Base-by-base conservation (phyloP, 2,888 invertebrate genomes). In the Drosophila macrothrix region DNA sequence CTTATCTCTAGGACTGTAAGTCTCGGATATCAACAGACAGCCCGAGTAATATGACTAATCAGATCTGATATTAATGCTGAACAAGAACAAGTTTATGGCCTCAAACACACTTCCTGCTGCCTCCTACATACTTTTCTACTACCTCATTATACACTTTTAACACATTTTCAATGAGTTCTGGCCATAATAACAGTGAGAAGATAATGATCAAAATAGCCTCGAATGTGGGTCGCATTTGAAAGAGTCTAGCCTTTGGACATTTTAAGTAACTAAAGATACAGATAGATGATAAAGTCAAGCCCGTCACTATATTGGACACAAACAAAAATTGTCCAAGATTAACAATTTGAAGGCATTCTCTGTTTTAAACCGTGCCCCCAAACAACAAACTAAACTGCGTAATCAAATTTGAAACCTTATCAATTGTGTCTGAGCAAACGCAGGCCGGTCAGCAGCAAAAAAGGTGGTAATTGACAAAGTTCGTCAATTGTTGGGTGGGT, bases 381-480 rank as follows among this genome's bases (percentile, higher is more conserved):
- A 31, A 53, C n/a, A 33, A 33, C 16, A 29, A 28, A 37, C 2
- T n/a, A 19, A n/a, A 14, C 25, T 39, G 14, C n/a, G 28, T n/a
- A 37, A 55, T 55, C 37, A 53, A 19, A 25, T 41, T 10, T 16
- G 22, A 41, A 35, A 35, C 19, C 62, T 76, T 60, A 75, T 70
- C 76, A 70, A 67, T 69, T 50, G 50, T 33, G 60, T 53, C 54
- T 54, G 19, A 39, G 16, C 3, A 29, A 50, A 39, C 43, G 41
- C 52, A 49, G 39, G 5, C 5, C 16, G 33, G 16, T 28, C 46
- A 37, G 33, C 39, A 25, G 41, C 41, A 25, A 14, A 12, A 41
- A 4, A 2, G 25, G 16, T 46, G 53, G 33, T 65, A 78, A 64
- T 78, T 62, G 69, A 49, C 61, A 59, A 71, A 65, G 65, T 67